Base-by-base conservation (phyloP, 2,888 invertebrate species). In the Altica lythri region DNA sequence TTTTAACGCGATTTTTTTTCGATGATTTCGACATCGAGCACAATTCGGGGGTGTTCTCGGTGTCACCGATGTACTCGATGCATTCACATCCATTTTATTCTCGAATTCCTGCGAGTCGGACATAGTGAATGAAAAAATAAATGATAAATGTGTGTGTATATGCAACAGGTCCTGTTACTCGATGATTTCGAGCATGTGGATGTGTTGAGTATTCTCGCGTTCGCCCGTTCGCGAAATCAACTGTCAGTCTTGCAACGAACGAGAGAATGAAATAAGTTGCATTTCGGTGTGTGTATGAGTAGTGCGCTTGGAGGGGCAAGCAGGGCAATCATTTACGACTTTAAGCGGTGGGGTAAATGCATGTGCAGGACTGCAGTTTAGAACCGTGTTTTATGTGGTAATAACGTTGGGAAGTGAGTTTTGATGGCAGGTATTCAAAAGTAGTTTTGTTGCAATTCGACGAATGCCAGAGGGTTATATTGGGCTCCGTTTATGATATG, bases 11-110 rank as follows among this genome's bases (percentile, higher is more conserved):
- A 92, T 88, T 75, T 91, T 91, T 71, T 91, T 81, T n/a, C 89
- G 85, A 77, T 95, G 95, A 80, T 95, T 95, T 56, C 92, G 83
- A 77, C 95, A 95, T 18, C 94, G 86, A 35, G 93, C 93, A 77
- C 95, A 95, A 78, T 92, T 94, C 12, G 94, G 94, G 4, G 92
- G 91, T 59, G 91, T 90, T 54, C 92, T 83, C 10, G 90, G 86
- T 38, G 83, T 81, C 54, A 51, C 79, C 77, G 49, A 85, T 82
- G 74, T 84, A 78, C 72, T 82, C 76, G 59, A 78, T 37, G 80
- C 79, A 62, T 77, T 79, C 35, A 80, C 70, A 57, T 18, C 38
- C 71, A 78, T 76, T 68, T 81, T 82, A 19, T 76, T 73, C 64
- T 81, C 81, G 66, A 77, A 77, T 62, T 81, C 77, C 71, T 79